These are phyloP conservation scores for Prionace glauca DNA, from an alignment of 2,797 vertebrate genomes.

Conservation along the genomic window DNA sequence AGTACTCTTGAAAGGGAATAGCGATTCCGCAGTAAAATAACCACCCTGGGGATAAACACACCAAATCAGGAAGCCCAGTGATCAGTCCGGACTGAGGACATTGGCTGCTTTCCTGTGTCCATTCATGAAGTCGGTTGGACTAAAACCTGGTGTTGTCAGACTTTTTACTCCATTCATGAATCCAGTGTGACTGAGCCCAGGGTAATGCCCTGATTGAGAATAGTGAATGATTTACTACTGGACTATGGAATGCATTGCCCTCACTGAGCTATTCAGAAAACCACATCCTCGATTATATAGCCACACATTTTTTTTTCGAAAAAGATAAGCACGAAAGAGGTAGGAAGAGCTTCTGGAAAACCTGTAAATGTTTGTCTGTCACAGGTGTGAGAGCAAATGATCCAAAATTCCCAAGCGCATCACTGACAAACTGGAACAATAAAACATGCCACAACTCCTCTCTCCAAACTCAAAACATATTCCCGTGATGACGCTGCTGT, in stretches of 20 bases:
- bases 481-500: neutral
- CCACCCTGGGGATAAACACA: too few species aligned
- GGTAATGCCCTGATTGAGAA: neutral
- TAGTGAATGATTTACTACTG: neutral
- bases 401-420: neutral
- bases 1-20: too few species aligned
- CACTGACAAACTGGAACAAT: neutral
- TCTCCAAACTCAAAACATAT: neutral
- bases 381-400: neutral
- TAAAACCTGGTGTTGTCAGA: too few species aligned
- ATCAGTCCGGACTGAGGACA: neutral
- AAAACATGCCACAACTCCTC: neutral
- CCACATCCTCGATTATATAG: neutral
- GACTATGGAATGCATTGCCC: neutral
- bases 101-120: too few species aligned
- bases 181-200: neutral
- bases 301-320: neutral
- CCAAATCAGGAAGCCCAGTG: neutral
- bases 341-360: neutral
- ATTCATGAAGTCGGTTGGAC: too few species aligned
- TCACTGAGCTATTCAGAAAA: neutral
- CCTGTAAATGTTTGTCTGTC: neutral
- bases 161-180: too few species aligned
- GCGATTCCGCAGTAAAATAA: too few species aligned
- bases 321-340: neutral